Conservation (phyloP, 2,888 invertebrate species). For the Heteromurus nitidus region DNA sequence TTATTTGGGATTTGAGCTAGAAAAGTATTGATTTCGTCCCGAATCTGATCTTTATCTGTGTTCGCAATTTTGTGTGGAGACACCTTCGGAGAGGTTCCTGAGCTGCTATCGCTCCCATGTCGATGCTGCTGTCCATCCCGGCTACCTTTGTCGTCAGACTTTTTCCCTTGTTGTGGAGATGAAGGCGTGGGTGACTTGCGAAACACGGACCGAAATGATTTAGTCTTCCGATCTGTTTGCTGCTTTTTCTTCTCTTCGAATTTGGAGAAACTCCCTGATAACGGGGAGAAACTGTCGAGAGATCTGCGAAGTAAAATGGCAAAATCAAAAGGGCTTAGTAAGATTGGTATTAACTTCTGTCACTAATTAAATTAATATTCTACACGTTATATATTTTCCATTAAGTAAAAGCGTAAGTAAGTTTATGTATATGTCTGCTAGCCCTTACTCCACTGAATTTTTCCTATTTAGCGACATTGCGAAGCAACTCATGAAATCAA, state of each 20-base stretch:
- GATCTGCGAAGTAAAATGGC: too few relatives aligned
- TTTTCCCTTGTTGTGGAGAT: slow-evolving; percentile 62
- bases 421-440: too few relatives aligned
- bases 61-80: slow-evolving; percentile 57
- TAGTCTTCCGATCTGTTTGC: slow-evolving; percentile 86
- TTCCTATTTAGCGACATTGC: too few relatives aligned
- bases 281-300: slow-evolving; percentile 70
- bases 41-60: slow-evolving; percentile 75
- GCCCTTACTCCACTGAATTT: too few relatives aligned
- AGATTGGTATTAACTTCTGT: too few relatives aligned
- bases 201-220: slow-evolving; percentile 86
- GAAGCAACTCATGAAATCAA: too few relatives aligned
- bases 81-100: slow-evolving; percentile 45
- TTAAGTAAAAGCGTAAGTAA: too few relatives aligned
- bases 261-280: slow-evolving; percentile 81
- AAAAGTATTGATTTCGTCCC: slow-evolving; percentile 77
- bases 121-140: slow-evolving; percentile 27
- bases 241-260: slow-evolving; percentile 91
- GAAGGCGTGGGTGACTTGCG: slow-evolving; percentile 80
- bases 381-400: too few relatives aligned
- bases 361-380: too few relatives aligned
- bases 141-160: slow-evolving; percentile 25
- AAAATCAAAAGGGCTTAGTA: too few relatives aligned
- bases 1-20: slow-evolving; percentile 76
- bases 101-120: neutral